Evolutionary conservation across 2,888 invertebrate genomes (phyloP), one percentile per base, ranked within the genome.

Genomic region (Rhogogaster chlorosoma): DNA sequence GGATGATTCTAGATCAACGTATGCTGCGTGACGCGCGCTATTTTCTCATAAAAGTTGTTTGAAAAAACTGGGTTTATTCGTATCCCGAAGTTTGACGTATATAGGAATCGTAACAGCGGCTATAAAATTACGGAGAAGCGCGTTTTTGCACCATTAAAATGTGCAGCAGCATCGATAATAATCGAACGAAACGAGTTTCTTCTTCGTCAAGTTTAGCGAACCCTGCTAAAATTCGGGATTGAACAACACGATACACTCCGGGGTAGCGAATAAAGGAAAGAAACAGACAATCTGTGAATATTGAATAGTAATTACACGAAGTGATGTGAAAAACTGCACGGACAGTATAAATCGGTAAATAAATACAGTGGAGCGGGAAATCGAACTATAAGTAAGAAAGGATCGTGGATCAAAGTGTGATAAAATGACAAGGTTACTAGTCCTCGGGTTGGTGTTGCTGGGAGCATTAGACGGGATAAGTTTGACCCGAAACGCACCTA

Each of bases 381-480:
- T 45, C 45, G 10, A 42, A 42, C 38, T 10, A n/a, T n/a, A 2
- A 42, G 12, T 42, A 36, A 26, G 53, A 67, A 67, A 38, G 32
- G 49, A 77, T 42, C 29, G 7, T 49, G 78, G 38, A 73, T 83
- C 64, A 70, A 85, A 84, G 70, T 83, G 38, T 38, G 15, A 26
- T 64, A 93, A 92, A 92, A 90, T 92, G 88, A 91, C 90, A 88
- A 91, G 92, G 90, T 89, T 90, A 88, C 87, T 92, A 84, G 87
- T 92, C 45, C 87, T 91, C 86, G 87, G 92, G 86, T 87, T 93
- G 89, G 89, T 92, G 83, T 89, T 91, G 85, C 87, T 91, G 86
- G 93, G 92, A 86, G 92, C 91, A 85, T 92, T 92, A 87, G 91
- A 91, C 87, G 90, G 80, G 0, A 80, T 80, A 61, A 80, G 88